Base-by-base conservation (phyloP, 2,797 vertebrate genomes). In the Muraenolepis orangiensis region DNA sequence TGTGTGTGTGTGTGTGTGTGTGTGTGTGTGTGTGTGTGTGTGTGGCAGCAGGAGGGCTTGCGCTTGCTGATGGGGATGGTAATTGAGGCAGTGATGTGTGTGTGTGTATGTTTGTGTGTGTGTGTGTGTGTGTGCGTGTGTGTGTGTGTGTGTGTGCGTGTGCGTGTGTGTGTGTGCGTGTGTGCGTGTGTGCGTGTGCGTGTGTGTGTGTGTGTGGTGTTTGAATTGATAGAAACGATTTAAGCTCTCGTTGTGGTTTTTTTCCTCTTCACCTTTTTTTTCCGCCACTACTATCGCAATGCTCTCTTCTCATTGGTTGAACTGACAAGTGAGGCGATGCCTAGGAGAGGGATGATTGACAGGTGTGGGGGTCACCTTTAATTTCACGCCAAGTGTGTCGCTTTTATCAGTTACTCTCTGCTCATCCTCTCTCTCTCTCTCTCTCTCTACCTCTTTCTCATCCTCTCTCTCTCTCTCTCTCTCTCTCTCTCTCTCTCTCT, bases 341-440 rank as follows among this genome's bases (percentile, higher is more conserved):
- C 73, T 29, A 66, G 34, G 82, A 78, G 76, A 79, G 73, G 0
- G 32, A 5, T 82, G 86, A 89, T 66, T 87, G 86, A 85, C 83
- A 80, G 13, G 82, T 84, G 76, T 76, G 85, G 46, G 74, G 72
- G 81, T 88, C 81, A 81, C 80, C 81, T 78, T 75, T 40, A 68
- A 77, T 73, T 79, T 74, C 72, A 67, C 32, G 3, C 72, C 69
- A 66, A 26, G 46, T 20, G 46, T 8, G 8, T 13, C 64, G 28
- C 28, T 29, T 66, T 66, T 16, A 26, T 76, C 69, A 70, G 32
- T 36, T 82, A 74, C 74, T 72, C 71, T 72, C 46, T 46, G 29
- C 70, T 42, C 28, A 31, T n/a, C 14, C 16, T 16, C 13, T 67
- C 64, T 40, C 64, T 29, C 26, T n/a, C 32, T 67, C 38, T 67